A percentile compares a stretch with the other conserved stretches of the same genome.
Conservation (phyloP, 2,113 vertebrate genomes). For the Misgurnus anguillicaudatus region DNA sequence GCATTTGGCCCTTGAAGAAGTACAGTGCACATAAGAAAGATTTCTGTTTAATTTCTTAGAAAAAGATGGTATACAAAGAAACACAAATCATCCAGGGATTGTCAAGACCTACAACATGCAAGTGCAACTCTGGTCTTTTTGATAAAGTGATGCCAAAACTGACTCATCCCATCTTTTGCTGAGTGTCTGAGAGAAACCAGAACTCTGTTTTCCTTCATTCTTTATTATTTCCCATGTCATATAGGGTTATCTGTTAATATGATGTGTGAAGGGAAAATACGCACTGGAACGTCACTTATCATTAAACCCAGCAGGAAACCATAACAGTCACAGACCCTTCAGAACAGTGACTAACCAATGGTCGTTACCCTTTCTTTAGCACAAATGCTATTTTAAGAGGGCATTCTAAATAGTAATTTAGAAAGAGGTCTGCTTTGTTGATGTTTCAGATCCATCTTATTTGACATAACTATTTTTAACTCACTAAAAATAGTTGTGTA, state of each 20-base stretch:
- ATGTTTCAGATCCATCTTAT: constrained; percentile 6
- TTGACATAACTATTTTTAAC: background rate
- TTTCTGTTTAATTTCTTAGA: background rate
- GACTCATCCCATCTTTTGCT: constrained; percentile 20
- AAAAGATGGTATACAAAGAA: constrained; percentile 10
- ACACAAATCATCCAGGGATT: constrained; percentile 7
- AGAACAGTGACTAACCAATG: constrained; percentile 3
- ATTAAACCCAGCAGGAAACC: constrained; percentile 28
- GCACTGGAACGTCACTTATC: constrained; percentile 13
- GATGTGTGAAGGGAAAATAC: background rate
- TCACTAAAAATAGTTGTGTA: background rate
- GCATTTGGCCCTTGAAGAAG: background rate
- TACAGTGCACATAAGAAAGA: too few relatives aligned
- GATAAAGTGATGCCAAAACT: constrained; percentile 20
- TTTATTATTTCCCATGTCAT: constrained; percentile 30
- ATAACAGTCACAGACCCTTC: constrained; percentile 9
- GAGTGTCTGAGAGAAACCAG: constrained; percentile 8
- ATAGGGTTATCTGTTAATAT: constrained; percentile 26
- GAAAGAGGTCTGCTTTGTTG: constrained; percentile 10
- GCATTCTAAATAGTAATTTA: constrained; percentile 14
- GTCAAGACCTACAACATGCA: constrained; percentile 26
- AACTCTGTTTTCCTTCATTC: constrained; percentile 23
- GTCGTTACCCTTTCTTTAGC: background rate
- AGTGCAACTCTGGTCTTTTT: background rate
- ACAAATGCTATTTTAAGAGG: constrained; percentile 12